A percentile compares a stretch with the other conserved stretches of the same genome.
phyloP scores from a whole-genome alignment of 2,888 invertebrate genomes.

The Anticlea derivata region DNA sequence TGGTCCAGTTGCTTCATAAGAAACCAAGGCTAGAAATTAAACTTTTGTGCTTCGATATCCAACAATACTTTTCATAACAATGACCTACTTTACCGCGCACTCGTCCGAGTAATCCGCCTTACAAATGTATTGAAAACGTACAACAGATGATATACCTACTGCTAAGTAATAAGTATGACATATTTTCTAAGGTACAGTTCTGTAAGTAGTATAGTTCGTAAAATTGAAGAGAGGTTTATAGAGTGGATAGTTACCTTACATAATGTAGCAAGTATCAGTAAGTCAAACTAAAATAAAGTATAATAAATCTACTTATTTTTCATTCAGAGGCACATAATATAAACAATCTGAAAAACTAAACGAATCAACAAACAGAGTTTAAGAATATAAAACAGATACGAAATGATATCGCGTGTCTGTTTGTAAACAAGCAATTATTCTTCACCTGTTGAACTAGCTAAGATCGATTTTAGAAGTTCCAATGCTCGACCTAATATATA shows the following conservation, averaged over 20 bases:
- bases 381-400: slow-evolving; percentile 5
- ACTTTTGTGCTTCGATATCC: slow-evolving; percentile 22
- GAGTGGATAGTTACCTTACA: too few relatives aligned
- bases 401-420: slow-evolving; percentile 10
- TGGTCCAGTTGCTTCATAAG: neutral
- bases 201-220: too few relatives aligned
- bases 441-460: slow-evolving; percentile 12
- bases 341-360: too few relatives aligned
- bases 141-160: slow-evolving; percentile 28
- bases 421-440: slow-evolving; percentile 19
- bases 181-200: neutral
- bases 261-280: too few relatives aligned
- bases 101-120: slow-evolving; percentile 50
- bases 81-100: slow-evolving; percentile 47
- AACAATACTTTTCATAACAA: slow-evolving; percentile 38
- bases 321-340: too few relatives aligned
- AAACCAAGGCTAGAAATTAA: slow-evolving; percentile 4
- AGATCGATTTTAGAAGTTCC: neutral
- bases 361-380: neutral
- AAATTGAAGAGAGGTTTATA: too few relatives aligned
- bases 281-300: too few relatives aligned
- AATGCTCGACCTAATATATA: too few relatives aligned
- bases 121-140: slow-evolving; percentile 44
- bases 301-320: too few relatives aligned
- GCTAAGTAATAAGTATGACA: slow-evolving; percentile 16